These are phyloP conservation scores for Leptobrachium leishanense DNA, from an alignment of 2,113 vertebrate genomes.

Conservation along the genomic window DNA sequence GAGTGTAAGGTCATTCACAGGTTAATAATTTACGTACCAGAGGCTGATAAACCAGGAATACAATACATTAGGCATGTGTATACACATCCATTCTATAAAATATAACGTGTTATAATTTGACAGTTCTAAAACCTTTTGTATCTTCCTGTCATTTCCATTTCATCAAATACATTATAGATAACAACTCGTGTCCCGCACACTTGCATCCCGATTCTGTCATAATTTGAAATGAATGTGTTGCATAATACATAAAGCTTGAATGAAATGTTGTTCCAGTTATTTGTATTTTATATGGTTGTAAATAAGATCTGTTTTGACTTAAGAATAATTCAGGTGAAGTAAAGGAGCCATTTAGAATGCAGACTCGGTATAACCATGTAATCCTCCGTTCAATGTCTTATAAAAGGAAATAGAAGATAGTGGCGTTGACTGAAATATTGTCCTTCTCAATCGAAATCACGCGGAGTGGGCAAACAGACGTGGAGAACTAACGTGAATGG, in stretches of 20 bases:
- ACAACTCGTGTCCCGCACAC: background rate
- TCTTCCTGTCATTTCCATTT: background rate
- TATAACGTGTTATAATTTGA: background rate
- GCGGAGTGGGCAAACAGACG: too few species aligned
- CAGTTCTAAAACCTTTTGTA: background rate
- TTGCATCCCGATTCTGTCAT: background rate
- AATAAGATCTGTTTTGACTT: background rate
- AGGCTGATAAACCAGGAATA: background rate
- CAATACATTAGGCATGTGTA: background rate
- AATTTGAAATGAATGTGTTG: background rate
- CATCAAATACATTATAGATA: constrained; percentile 4
- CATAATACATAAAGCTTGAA: constrained; percentile 1
- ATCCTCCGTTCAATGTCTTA: too few species aligned
- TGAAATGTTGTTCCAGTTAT: background rate
- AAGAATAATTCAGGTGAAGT: background rate
- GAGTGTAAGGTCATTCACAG: too few species aligned
- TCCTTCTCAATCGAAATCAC: too few species aligned
- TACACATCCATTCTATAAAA: background rate
- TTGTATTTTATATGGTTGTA: background rate
- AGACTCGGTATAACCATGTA: too few species aligned
- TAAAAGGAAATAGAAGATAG: too few species aligned
- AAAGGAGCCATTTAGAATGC: background rate
- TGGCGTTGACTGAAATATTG: too few species aligned
- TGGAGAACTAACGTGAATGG: too few species aligned
- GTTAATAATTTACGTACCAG: background rate